Evolutionary conservation across 2,888 invertebrate genomes (phyloP), one percentile per base, ranked within the genome.

Genomic region (Trypoxylon attenuatum): DNA sequence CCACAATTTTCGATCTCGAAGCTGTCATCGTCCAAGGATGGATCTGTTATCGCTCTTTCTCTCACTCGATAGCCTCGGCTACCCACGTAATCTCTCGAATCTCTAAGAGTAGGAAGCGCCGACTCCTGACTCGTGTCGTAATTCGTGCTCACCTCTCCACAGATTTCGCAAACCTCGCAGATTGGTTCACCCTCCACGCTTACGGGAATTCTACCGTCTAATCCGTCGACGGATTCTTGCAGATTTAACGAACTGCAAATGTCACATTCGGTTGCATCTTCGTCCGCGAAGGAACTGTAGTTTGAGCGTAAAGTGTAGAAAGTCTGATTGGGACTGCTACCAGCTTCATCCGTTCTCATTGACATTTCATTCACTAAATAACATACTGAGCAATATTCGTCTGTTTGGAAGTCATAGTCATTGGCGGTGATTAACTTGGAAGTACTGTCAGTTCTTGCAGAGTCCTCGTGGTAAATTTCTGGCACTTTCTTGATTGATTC

Each of bases 241-340:
- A 84, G 39, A 50, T 86, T 83, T 70, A 81, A 83, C 25, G 84
- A 81, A 27, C 83, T 83, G 61, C 87, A 87, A 13, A 87, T 84
- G 50, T 86, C 85, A 69, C 87, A 87, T 46, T 85, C 85, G 1
- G 84, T 83, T 0, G 85, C 84, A 13, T 86, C 86, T 16, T 84
- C 82, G n/a, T 83, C 83, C 4, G 63, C 76, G 0, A 85, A 78
- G 0, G 87, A 85, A 23, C 86, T 86, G 21, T 81, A 82, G 38
- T 77, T 79, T 0, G 85, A 84, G 1, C 79, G 69, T 0, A 84
- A 52, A 0, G 84, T 83, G 33, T 83, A 84, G 47, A 84, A 82
- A 8, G 78, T 81, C 18, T 84, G 85, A 5, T 73, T 73, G 4
- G 67, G 52, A n/a, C 76, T 78, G 2, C 60, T 52, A 13, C 69